phyloP scores from a whole-genome alignment of 2,888 invertebrate genomes.

The Drosophila aldrichi region DNA sequence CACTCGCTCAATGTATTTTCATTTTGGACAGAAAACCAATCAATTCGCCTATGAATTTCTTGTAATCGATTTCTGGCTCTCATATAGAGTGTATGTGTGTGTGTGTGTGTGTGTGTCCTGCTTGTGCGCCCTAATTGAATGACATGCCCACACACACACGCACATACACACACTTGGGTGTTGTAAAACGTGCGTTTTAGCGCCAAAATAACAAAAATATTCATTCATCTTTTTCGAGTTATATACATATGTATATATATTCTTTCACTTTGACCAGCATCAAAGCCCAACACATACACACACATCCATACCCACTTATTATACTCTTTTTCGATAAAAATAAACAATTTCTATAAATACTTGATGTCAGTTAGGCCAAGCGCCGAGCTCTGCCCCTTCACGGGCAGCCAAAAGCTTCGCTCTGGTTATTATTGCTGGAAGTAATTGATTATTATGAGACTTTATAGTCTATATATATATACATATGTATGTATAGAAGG shows the following conservation, averaged over 20 bases:
- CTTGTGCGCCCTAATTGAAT: constrained; percentile 54
- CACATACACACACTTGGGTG: constrained; percentile 14
- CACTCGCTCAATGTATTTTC: constrained; percentile 27
- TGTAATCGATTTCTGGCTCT: constrained; percentile 39
- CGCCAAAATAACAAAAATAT: constrained; percentile 47
- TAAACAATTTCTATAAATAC: constrained; percentile 44
- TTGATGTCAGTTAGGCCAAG: constrained; percentile 6
- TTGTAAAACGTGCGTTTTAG: constrained; percentile 67
- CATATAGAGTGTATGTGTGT: background rate
- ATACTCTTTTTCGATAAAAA: constrained; percentile 31
- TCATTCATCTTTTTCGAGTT: constrained; percentile 63
- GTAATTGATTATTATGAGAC: constrained; percentile 23
- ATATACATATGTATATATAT: background rate
- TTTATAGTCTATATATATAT: background rate
- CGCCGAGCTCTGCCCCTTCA: constrained; percentile 9
- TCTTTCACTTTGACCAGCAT: constrained; percentile 15
- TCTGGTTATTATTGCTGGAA: background rate
- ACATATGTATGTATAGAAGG: background rate
- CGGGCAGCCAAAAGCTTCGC: background rate
- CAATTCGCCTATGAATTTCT: constrained; percentile 67
- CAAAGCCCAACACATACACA: constrained; percentile 36
- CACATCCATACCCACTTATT: background rate
- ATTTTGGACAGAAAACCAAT: constrained; percentile 46
- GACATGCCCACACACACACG: constrained; percentile 21
- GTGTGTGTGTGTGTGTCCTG: background rate